These are phyloP conservation scores for Propithecus coquereli DNA, from an alignment of 2,113 vertebrate species.

Conservation along the genomic window DNA sequence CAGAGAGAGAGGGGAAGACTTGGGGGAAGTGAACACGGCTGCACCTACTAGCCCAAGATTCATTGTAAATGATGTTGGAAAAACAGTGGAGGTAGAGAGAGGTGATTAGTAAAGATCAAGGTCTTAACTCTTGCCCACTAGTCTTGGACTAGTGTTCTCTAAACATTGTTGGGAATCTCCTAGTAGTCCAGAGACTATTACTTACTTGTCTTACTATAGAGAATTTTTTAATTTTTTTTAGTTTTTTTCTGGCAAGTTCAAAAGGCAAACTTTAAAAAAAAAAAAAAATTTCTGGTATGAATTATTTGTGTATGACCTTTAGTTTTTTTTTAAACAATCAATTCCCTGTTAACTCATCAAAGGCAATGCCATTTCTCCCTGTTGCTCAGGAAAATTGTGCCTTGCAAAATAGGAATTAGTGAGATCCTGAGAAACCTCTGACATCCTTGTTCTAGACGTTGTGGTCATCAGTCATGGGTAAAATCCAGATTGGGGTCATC, in stretches of 20 bases:
- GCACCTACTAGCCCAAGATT: not conserved
- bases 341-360: not conserved
- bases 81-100: not conserved
- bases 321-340: not conserved
- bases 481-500: not conserved
- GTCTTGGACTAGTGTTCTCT: not conserved
- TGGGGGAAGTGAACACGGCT: not conserved
- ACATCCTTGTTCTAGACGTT: not conserved
- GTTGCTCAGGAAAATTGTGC: not conserved
- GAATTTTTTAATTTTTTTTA: not conserved
- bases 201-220: not conserved
- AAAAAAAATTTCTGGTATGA: not conserved
- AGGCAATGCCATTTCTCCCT: not conserved
- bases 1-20: not conserved
- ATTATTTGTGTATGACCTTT: not conserved
- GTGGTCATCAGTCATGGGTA: not conserved
- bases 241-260: no score
- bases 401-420: not conserved
- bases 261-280: no score
- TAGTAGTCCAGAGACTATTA: not conserved
- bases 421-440: not conserved
- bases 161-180: no score
- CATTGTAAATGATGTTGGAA: accelerated
- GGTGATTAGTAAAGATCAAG: not conserved
- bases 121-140: not conserved